phyloP scores from a whole-genome alignment of 2,113 vertebrate genomes.

The Dasypus novemcinctus region DNA sequence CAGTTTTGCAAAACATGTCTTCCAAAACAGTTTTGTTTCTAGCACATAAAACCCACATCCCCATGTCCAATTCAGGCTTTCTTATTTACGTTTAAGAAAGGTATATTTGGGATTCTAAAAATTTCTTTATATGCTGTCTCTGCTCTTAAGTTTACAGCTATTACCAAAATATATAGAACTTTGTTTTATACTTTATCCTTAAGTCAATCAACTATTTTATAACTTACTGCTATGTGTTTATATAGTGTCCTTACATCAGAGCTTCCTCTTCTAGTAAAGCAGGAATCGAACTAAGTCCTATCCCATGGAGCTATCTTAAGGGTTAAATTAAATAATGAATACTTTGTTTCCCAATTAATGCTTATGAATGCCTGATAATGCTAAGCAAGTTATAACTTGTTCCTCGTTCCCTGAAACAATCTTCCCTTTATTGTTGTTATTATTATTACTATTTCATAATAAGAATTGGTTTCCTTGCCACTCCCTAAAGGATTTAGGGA shows the following conservation, averaged over 20 bases:
- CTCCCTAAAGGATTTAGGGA: not conserved
- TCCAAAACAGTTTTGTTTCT: constrained; percentile 22
- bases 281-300: not conserved
- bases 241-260: not conserved
- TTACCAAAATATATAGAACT: not conserved
- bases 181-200: not conserved
- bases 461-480: not conserved
- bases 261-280: not conserved
- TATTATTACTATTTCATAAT: not conserved
- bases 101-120: not conserved
- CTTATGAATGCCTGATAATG: not conserved
- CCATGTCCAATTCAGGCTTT: not conserved
- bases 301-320: not conserved
- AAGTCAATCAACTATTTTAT: not conserved
- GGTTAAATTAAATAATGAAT: not conserved
- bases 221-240: not conserved
- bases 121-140: not conserved
- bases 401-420: not conserved
- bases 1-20: not conserved
- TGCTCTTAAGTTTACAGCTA: not conserved
- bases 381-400: not conserved
- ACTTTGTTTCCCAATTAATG: not conserved
- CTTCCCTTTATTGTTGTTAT: not conserved
- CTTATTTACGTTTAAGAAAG: not conserved
- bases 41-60: not conserved